Conservation (phyloP, 2,113 vertebrate species). For the Cynopterus brachyotis region DNA sequence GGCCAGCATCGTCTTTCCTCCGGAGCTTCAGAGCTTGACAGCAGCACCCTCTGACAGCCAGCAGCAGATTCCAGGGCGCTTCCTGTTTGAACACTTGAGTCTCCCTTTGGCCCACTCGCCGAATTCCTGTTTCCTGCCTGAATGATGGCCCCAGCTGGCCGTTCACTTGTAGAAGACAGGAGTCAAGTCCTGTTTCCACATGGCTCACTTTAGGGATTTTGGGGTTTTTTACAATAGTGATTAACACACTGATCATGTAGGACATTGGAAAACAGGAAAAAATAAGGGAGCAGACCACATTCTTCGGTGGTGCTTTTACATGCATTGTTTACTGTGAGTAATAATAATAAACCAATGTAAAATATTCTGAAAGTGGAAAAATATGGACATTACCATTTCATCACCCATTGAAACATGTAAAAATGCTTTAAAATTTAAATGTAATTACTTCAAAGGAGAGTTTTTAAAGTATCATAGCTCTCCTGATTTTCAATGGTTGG, state of each 20-base stretch:
- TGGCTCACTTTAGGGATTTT: not conserved
- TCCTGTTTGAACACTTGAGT: slow-evolving; percentile 73
- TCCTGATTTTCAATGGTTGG: not conserved
- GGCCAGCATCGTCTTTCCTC: slow-evolving; percentile 65
- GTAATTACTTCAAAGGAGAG: not conserved
- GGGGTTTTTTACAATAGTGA: not conserved
- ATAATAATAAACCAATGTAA: slow-evolving; percentile 7
- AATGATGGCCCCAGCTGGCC: slow-evolving; percentile 64
- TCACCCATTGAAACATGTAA: not conserved
- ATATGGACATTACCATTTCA: not conserved
- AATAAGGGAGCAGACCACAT: not conserved
- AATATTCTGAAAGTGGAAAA: slow-evolving; percentile 5
- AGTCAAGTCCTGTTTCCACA: not conserved
- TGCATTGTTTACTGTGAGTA: slow-evolving; percentile 29
- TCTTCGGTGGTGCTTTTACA: not conserved
- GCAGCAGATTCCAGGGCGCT: slow-evolving; percentile 59
- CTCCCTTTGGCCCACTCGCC: slow-evolving; percentile 63
- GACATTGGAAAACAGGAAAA: slow-evolving; percentile 1
- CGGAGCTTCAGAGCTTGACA: slow-evolving; percentile 44
- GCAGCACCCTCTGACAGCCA: slow-evolving; percentile 45
- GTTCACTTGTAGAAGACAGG: slow-evolving; percentile 9
- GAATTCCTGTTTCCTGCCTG: slow-evolving; percentile 70
- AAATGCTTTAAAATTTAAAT: not conserved
- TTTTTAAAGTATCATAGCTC: slow-evolving; percentile 11
- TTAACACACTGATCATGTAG: not conserved